Evolutionary conservation across 1,140 invertebrate genomes (phyloP), one percentile per base, ranked within the genome.

Genomic region (Monochamus saltuarius): DNA sequence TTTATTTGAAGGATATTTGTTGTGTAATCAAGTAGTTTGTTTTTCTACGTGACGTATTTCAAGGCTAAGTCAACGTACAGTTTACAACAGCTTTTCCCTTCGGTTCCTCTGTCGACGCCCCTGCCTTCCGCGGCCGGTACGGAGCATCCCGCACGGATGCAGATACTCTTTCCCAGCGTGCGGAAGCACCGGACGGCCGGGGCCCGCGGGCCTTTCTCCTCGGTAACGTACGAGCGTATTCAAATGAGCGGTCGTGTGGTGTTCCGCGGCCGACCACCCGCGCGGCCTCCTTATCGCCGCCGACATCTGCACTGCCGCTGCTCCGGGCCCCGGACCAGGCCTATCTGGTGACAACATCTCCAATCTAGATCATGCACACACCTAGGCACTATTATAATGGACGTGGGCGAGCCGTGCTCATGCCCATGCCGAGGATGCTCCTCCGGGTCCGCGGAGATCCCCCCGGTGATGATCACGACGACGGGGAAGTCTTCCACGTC

Each of bases 311-410:
- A 68, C 70, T 64, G 59, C 61, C 47, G 59, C 55, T 53, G 64
- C 65, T 65, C 59, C 63, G 55, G 58, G 59, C 56, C 58, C 67
- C 59, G 51, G 59, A 51, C 50, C 43, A 2, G 22, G 22, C 56
- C 62, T 75, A 76, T 76, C 75, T 76, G 75, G 75, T 75, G 75
- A 76, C 75, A 76, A 76, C 65, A 76, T 76, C 75, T 74, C 56
- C 73, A 73, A 73, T 75, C 73, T 73, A 75, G 73, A 75, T 75
- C 71, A 73, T 73, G 71, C 69, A 67, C 69, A 75, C 72, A 75
- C 73, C 72, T 73, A 69, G 63, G 68, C 22, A 29, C 22, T 29
- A 71, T 68, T 73, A 68, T 73, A 72, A 72, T 70, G 63, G 65
- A 71, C 65, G 68, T 67, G 58, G 65, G 63, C 57, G 65, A 59